Evolutionary conservation across 2,797 vertebrate species (phyloP), one percentile per base, ranked within the genome.

Genomic region (Pipistrellus nathusii): DNA sequence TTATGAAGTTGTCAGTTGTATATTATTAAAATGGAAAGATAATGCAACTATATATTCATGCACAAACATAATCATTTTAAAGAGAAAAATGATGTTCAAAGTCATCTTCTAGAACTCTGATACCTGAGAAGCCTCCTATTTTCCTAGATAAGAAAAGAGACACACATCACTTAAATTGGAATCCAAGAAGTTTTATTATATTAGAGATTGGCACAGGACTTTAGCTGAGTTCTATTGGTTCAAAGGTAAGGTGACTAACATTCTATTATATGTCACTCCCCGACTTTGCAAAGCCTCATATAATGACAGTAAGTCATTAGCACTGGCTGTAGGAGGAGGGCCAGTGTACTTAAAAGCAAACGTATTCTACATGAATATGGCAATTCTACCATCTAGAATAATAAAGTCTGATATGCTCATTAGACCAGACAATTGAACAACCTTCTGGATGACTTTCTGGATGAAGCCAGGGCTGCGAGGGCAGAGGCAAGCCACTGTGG

Each of bases 11-110:
- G 9, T 77, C 32, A 83, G 84, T 21, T 5, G 72, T 8, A 38
- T n/a, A 71, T 78, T 78, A 90, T 86, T 68, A 88, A 85, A 93
- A 87, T 6, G 90, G 68, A 68, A 76, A 7, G 53, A 82, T 76
- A 76, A 64, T 27, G 2, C 13, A 83, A 73, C 35, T 69, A 59
- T 38, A 69, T 17, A 75, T 35, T 73, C 12, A 48, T 38, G 44
- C 13, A 81, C 14, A 95, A 91, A 76, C 66, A 59, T 18, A 92
- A 83, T 55, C 11, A 71, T 88, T 86, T 86, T 53, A 76, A 86
- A n/a, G n/a, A 75, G 59, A 23, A 44, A 66, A 77, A 92, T 78
- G 69, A 32, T 46, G 17, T 41, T 55, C 35, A 7, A 81, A 59
- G 59, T 57, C 59, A 77, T 85, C 8, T 77, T 20, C 27, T 87